Base-by-base conservation (phyloP, 2,797 vertebrate species). In the Hydrophis major region DNA sequence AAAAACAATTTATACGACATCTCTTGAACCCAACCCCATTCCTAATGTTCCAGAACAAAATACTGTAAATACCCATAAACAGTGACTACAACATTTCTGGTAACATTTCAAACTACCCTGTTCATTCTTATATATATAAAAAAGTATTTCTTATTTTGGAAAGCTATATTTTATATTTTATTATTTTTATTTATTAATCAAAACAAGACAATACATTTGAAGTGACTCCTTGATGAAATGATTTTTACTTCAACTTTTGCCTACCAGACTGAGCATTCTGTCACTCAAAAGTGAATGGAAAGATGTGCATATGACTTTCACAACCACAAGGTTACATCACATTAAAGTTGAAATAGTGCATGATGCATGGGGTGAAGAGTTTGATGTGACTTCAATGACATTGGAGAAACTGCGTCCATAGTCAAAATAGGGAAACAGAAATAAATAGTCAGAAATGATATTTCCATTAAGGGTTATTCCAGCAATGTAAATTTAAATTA, bases 241-340 rank as follows among this genome's bases (percentile, higher is more conserved):
- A 53, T 59, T 90, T 90, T 90, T 90, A 87, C 66, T 90, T 96
- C 91, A 95, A 95, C 94, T 96, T 95, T 95, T 57, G 94, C 93
- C 88, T 90, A 95, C 93, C 27, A 63, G 60, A 96, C 94, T 0
- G 88, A 91, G 89, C 95, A 95, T 94, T 63, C 88, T 88, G 94
- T 92, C 89, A 96, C 60, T 91, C 88, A 74, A 90, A 92, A 89
- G 59, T 56, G 91, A 95, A 93, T 87, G 95, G 92, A 89, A 93
- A 96, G 93, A 92, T 95, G 69, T 0, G 92, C 92, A 92, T 93
- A 86, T 95, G 95, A 96, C 96, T 97, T 97, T 92, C 95, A 90
- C 93, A 96, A 96, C 95, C 94, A 93, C 66, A 13, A 42, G 1
- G 89, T 96, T 96, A 96, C 95, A 92, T 96, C 96, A 97, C 96